Conservation (phyloP, 1,140 invertebrate species). For the Geopemphigus sp. region DNA sequence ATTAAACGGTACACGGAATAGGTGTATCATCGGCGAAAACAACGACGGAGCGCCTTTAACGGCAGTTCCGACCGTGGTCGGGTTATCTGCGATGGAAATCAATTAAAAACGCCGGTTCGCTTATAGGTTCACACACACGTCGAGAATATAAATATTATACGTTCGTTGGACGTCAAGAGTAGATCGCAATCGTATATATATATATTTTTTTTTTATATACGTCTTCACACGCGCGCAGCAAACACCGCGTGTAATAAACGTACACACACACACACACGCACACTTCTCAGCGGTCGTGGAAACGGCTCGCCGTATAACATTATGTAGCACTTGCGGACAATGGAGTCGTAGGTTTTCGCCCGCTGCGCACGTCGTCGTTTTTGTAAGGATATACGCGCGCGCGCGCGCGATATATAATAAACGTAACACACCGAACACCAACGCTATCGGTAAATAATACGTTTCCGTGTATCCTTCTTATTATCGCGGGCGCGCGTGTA, state of each 20-base stretch:
- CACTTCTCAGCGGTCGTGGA: background rate
- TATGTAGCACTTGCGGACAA: background rate
- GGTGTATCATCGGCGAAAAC: too few species aligned
- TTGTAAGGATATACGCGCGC: background rate
- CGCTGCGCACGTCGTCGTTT: background rate
- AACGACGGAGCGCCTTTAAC: background rate
- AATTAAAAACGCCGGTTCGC: constrained; percentile 32
- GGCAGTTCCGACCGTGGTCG: background rate
- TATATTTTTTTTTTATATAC: background rate
- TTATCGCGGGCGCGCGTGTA: background rate
- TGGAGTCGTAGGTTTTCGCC: constrained; percentile 7
- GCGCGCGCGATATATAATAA: background rate
- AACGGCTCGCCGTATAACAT: background rate
- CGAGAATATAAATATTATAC: constrained; percentile 14
- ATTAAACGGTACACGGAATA: too few species aligned
- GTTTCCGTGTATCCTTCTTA: background rate
- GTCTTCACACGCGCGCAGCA: background rate
- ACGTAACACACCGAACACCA: background rate
- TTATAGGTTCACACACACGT: background rate
- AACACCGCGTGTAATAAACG: background rate
- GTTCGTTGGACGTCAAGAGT: background rate
- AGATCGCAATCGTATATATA: constrained; percentile 4
- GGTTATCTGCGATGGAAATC: constrained; percentile 21
- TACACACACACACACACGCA: too few species aligned
- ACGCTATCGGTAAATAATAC: background rate